Evolutionary conservation across 2,113 vertebrate genomes (phyloP).

Genomic region (Cairina moschata): DNA sequence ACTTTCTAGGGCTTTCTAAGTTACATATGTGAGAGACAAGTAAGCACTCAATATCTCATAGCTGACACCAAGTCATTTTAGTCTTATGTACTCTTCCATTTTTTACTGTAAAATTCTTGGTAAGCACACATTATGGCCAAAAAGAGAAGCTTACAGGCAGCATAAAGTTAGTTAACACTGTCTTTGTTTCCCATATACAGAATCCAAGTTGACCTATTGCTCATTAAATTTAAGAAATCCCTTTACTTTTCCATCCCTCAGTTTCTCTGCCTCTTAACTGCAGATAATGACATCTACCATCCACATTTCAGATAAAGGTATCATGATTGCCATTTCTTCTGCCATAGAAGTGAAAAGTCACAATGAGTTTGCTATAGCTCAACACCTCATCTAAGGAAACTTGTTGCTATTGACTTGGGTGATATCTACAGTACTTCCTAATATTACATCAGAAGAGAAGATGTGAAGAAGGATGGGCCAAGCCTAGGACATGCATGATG

Average conservation of each 20-base stretch:
- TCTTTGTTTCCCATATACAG: not conserved
- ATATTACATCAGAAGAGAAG: fast-evolving
- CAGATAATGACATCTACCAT: not conserved
- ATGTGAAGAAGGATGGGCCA: not conserved
- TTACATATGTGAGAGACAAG: not conserved
- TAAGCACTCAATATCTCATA: not conserved
- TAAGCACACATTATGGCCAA: not conserved
- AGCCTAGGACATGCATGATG: not conserved
- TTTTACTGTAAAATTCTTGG: not conserved
- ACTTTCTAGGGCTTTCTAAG: not conserved
- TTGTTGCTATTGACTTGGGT: fast-evolving
- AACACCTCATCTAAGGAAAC: not conserved
- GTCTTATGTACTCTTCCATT: not conserved
- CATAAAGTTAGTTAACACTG: not conserved
- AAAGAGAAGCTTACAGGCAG: not conserved
- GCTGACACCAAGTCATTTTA: not conserved
- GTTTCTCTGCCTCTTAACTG: not conserved
- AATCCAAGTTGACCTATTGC: not conserved
- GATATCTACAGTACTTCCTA: not conserved
- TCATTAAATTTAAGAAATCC: not conserved
- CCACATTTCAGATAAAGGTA: not conserved
- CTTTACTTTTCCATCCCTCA: not conserved
- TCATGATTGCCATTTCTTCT: not conserved
- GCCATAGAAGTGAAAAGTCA: not conserved
- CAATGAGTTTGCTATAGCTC: not conserved